Evolutionary conservation across 2,113 vertebrate genomes (phyloP), one percentile per base, ranked within the genome.

Genomic region (Pterocles burchelli): DNA sequence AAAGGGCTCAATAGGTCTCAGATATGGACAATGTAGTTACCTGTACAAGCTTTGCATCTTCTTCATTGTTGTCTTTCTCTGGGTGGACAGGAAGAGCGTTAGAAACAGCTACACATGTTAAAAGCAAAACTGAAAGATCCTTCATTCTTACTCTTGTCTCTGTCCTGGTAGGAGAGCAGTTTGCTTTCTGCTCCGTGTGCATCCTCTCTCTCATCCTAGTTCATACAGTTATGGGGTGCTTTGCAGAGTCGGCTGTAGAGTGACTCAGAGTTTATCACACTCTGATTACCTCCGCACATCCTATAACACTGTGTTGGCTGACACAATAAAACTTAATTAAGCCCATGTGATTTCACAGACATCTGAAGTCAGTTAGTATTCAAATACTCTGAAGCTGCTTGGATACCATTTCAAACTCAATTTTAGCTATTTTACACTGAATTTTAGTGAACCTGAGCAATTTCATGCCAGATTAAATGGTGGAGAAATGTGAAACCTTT

Each of bases 21-120:
- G 6, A 36, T 45, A 63, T 1, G 6, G 28, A 65, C 8, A 48
- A 31, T 16, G 26, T 16, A 85, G 21, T 96, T 98, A 98, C 98
- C 98, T 98, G 95, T 46, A 96, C 89, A 74, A 97, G 80, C 7
- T 92, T 92, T 38, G 21, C 18, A 28, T 93, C 88, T 48, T 96
- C 74, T 61, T 70, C 95, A 48, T 95, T 78, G 8, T 70, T 76
- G n/a, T 85, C 67, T 48, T 58, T 94, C n/a, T 90, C 93, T 54
- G 25, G 41, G 17, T 81, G 73, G 59, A 31, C 1, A 2, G 95
- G 92, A 83, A 97, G 90, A 57, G 90, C 7, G 0, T 74, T 92
- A 66, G 96, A 98, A 95, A 94, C 48, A 59, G 67, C 70, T 58
- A 31, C 8, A 22, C 61, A 94, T 1, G 28, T 58, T 45, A 96